Evolutionary conservation across 2,797 vertebrate species (phyloP), one percentile per base, ranked within the genome.

Genomic region (Coreius guichenoti): DNA sequence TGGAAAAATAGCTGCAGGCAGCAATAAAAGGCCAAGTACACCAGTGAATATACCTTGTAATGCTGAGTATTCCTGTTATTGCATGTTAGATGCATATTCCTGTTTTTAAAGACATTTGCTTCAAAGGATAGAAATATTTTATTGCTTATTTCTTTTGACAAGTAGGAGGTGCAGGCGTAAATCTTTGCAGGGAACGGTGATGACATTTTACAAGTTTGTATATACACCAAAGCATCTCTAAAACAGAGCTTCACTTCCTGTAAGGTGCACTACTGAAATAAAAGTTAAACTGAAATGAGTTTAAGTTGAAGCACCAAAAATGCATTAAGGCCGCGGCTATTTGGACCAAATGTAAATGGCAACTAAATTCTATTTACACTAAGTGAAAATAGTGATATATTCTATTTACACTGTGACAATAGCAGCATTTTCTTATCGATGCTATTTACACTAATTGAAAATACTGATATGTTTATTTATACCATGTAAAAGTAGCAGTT

Each of bases 301-400:
- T 74, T 74, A 19, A 21, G 17, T 74, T 51, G n/a, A 73, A 49
- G n/a, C n/a, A 73, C 16, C 49, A n/a, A n/a, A n/a, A n/a, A n/a
- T n/a, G n/a, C n/a, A n/a, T n/a, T n/a, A n/a, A n/a, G n/a, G n/a
- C n/a, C n/a, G n/a, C n/a, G n/a, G n/a, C n/a, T n/a, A n/a, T n/a
- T n/a, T n/a, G n/a, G n/a, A n/a, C n/a, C n/a, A n/a, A n/a, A n/a
- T n/a, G n/a, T n/a, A n/a, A n/a, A n/a, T n/a, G n/a, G n/a, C n/a
- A n/a, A n/a, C n/a, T n/a, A n/a, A n/a, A n/a, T n/a, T n/a, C n/a
- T n/a, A n/a, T n/a, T n/a, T n/a, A n/a, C n/a, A n/a, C n/a, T n/a
- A n/a, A n/a, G n/a, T n/a, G n/a, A n/a, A n/a, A n/a, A n/a, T n/a
- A n/a, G n/a, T n/a, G n/a, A n/a, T n/a, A n/a, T n/a, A n/a, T n/a